Evolutionary conservation across 2,888 invertebrate species (phyloP).

Genomic region (Rhopalosiphum nymphaeae): DNA sequence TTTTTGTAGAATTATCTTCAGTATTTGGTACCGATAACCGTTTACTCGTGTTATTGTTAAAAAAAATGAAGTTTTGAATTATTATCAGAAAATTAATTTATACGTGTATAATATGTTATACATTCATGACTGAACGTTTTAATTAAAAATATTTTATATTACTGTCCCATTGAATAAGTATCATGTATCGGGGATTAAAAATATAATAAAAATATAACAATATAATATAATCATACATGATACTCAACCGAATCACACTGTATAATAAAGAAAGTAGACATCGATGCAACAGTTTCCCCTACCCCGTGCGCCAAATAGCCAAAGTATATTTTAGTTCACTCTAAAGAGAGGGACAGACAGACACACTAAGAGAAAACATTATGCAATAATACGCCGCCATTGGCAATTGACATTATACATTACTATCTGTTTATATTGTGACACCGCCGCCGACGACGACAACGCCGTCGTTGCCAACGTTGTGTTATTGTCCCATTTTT

Average conservation of each 20-base stretch:
- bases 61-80: neutral
- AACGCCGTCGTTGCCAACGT: conserved; percentile 38
- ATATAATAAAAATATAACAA: neutral
- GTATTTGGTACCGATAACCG: neutral
- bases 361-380: conserved; percentile 56
- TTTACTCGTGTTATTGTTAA: neutral
- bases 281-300: conserved; percentile 51
- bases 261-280: conserved; percentile 50
- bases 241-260: conserved; percentile 32
- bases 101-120: neutral
- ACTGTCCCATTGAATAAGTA: neutral
- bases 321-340: conserved; percentile 53
- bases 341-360: conserved; percentile 23
- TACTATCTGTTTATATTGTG: conserved; percentile 58
- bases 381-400: conserved; percentile 57
- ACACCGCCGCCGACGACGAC: conserved; percentile 13
- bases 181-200: neutral
- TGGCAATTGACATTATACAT: conserved; percentile 57
- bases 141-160: neutral
- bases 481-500: conserved; percentile 28
- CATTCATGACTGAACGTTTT: neutral
- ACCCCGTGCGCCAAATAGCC: neutral
- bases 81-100: neutral
- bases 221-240: neutral
- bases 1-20: neutral